Conservation (phyloP, 1,140 invertebrate species). For the Venustaconcha ellipsiformis region DNA sequence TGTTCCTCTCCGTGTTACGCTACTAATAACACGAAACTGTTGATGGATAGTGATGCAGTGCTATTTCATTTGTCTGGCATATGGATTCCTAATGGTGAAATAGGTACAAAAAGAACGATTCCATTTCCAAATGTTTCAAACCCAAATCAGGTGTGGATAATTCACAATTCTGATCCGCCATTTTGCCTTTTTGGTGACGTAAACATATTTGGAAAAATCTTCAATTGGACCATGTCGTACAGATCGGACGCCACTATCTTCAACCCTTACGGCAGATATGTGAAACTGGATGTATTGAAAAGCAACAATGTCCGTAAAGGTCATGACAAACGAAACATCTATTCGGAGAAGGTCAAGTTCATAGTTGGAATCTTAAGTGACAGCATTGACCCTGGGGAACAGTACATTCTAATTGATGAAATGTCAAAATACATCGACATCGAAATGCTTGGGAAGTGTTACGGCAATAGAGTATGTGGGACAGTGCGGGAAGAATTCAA, state of each 20-base stretch:
- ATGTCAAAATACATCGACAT: slow-evolving; percentile 73
- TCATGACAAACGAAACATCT: slow-evolving; percentile 17
- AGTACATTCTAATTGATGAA: slow-evolving; percentile 72
- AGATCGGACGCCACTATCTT: slow-evolving; percentile 48
- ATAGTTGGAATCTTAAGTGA: slow-evolving; percentile 78
- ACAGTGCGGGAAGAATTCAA: slow-evolving; percentile 31
- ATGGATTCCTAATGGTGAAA: slow-evolving; percentile 20
- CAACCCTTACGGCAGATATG: slow-evolving; percentile 36
- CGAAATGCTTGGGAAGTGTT: slow-evolving; percentile 76
- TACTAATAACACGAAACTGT: slow-evolving; percentile 46
- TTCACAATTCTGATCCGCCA: slow-evolving; percentile 51
- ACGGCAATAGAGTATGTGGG: slow-evolving; percentile 41
- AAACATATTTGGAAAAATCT: slow-evolving; percentile 27
- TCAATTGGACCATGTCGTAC: slow-evolving; percentile 59
- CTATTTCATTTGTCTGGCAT: slow-evolving; percentile 51
- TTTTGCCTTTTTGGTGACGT: slow-evolving; percentile 38
- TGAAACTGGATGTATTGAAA: slow-evolving; percentile 4
- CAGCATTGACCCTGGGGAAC: slow-evolving; percentile 72
- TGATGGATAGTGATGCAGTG: slow-evolving; percentile 51
- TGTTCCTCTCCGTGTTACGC: slow-evolving; percentile 30
- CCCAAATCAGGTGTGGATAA: slow-evolving; percentile 49
- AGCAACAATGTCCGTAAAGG: neutral
- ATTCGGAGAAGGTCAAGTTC: slow-evolving; percentile 32
- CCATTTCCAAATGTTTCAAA: slow-evolving; percentile 33
- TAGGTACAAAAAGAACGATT: slow-evolving; percentile 20